Conservation (phyloP, 2,797 vertebrate species). For the Hemibagrus guttatus region DNA sequence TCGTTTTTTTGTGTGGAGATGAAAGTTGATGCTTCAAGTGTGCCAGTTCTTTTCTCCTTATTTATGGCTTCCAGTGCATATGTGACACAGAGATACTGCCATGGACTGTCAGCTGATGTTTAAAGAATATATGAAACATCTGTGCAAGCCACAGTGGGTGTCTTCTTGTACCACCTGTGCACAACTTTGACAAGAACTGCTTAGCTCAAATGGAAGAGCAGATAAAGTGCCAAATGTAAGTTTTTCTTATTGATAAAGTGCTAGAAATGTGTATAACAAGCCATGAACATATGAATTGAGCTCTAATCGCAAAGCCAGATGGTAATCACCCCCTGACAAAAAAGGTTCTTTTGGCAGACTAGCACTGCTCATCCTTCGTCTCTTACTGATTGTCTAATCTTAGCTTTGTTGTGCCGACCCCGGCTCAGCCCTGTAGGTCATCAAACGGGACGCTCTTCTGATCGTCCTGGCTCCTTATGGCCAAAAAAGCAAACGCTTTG, state of each 20-base stretch:
- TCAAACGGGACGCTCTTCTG: constrained; percentile 38
- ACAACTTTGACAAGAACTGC: background rate
- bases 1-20: constrained; percentile 65
- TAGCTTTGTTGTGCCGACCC: constrained; percentile 43
- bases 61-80: constrained; percentile 36
- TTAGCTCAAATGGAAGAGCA: background rate
- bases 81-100: constrained; percentile 31
- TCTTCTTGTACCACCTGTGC: background rate
- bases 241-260: background rate
- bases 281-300: background rate
- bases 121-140: background rate
- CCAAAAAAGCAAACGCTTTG: constrained; percentile 31
- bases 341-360: constrained; percentile 37
- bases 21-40: constrained; percentile 43
- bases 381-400: constrained; percentile 48
- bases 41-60: background rate
- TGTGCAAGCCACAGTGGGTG: background rate
- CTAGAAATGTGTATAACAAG: background rate
- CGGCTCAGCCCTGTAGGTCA: constrained; percentile 38
- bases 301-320: constrained; percentile 46
- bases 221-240: background rate
- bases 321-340: constrained; percentile 41
- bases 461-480: constrained; percentile 42
- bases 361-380: constrained; percentile 21
- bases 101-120: constrained; percentile 31